Base-by-base conservation (phyloP, 2,888 invertebrate species). In the Caenorhabditis wallacei region DNA sequence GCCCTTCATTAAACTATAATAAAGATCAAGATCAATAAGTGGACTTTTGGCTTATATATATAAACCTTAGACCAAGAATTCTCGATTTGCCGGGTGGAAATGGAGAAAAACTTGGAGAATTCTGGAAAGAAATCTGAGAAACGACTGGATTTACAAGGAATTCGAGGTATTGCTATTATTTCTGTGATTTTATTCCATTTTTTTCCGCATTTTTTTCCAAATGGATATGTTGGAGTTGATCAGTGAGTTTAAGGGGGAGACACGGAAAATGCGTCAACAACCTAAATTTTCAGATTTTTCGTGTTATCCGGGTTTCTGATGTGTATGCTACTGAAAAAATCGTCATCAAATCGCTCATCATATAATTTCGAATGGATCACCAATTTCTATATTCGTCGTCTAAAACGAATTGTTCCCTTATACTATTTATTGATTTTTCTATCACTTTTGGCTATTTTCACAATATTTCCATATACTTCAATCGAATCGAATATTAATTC, bases 141-240 rank as follows among this genome's bases (percentile, higher is more conserved):
- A 13, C 40, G 40, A 13, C 40, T 13, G 11, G 54, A 54, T 26
- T 16, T 54, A 11, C 54, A 54, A 54, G 54, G 54, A 1, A 26
- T 54, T n/a, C 24, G 54, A 20, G 54, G 54, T 1, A 54, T 54
- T n/a, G 54, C 54, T 16, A 54, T 54, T 1, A 24, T 54, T 26
- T 54, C 26, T 2, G 54, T 54, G 16, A 10, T 54, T 1, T 24
- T 10, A 26, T 54, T 54, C 26, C 54, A 54, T 54, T 54, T 26
- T 54, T 11, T 26, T 2, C 54, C 54, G 1, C 13, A 54, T 10
- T 26, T 16, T 1, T 54, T 54, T 26, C 54, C 54, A 16, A 54
- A 54, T 54, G 54, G 54, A 24, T 54, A 54, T 26, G 26, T 54
- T 54, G 54, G 54, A 20, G 54, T 54, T 4, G 54, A 54, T 26